phyloP scores from a whole-genome alignment of 2,113 vertebrate genomes.

The Poecilia latipinna region DNA sequence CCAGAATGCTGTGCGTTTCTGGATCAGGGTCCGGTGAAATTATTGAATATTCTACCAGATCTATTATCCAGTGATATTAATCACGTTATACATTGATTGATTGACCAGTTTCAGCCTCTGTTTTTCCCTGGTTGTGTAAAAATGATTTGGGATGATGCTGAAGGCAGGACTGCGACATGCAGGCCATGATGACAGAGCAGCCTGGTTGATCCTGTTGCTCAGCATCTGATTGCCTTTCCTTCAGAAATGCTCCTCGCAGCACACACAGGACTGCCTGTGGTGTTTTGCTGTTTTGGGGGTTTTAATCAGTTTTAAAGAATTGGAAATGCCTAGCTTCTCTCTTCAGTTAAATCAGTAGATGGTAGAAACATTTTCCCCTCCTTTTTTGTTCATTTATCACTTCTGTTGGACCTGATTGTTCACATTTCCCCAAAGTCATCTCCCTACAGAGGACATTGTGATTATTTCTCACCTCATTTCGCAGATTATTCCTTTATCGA shows the following conservation, averaged over 20 bases:
- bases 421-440: conserved; percentile 67
- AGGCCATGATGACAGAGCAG: conserved; percentile 31
- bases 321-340: neutral
- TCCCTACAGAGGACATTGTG: conserved; percentile 65
- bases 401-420: conserved; percentile 21
- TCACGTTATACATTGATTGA: neutral
- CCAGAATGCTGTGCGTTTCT: too few relatives aligned
- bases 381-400: conserved; percentile 12
- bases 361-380: neutral
- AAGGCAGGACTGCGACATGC: conserved; percentile 15
- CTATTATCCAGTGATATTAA: too few relatives aligned
- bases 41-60: too few relatives aligned
- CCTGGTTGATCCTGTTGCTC: conserved; percentile 45
- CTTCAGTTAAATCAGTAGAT: neutral
- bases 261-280: conserved; percentile 44
- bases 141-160: neutral
- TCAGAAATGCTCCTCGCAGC: conserved; percentile 24
- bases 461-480: conserved; percentile 73
- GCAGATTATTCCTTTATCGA: conserved; percentile 76
- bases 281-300: neutral
- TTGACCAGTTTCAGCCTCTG: neutral
- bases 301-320: conserved; percentile 2
- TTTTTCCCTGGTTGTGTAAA: conserved; percentile 1
- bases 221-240: conserved; percentile 52
- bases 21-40: too few relatives aligned